Evolutionary conservation across 2,113 vertebrate species (phyloP), one percentile per base, ranked within the genome.

Genomic region (Notarius lentiginosus): DNA sequence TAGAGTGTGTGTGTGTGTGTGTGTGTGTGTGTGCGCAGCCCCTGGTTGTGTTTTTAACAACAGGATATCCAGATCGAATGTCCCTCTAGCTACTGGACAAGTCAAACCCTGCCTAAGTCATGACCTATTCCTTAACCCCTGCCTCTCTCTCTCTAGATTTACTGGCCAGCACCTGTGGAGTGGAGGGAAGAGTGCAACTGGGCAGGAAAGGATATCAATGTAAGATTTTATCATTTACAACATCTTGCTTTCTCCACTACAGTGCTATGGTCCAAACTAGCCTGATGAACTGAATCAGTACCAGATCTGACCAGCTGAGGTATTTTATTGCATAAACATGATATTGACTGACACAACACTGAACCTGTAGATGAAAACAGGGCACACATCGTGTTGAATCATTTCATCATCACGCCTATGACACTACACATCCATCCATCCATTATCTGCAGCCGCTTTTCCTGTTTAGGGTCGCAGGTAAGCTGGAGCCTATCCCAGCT

Each of bases 111-210:
- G 90, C 66, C 49, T 79, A 61, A 80, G 84, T 87, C 72, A 83
- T 63, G 82, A 88, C 87, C 86, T 86, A 72, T 77, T 51, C 75
- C 73, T 72, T 27, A 77, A 84, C 86, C 47, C 84, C 86, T 34
- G 83, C 82, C 58, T 79, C 8, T 83, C 56, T 90, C 9, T 85
- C 51, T 90, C 47, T 92, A 99, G 98, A 97, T 99, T 92, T 96
- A 97, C 91, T 99, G 98, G 98, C 97, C 97, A 0, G 98, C 98
- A 0, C 97, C 96, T 0, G 98, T 99, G 73, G 98, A 99, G 85
- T 99, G 97, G 98, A 96, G 98, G 84, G 98, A 99, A 90, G 98
- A 99, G 91, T 99, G 98, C 89, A 99, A 99, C 94, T 99, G 98
- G 98, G 98, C 98, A 0, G 98, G 98, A 84, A 99, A 99, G 91